Evolutionary conservation across 1,140 invertebrate species (phyloP), one percentile per base, ranked within the genome.

Genomic region (Popillia japonica): DNA sequence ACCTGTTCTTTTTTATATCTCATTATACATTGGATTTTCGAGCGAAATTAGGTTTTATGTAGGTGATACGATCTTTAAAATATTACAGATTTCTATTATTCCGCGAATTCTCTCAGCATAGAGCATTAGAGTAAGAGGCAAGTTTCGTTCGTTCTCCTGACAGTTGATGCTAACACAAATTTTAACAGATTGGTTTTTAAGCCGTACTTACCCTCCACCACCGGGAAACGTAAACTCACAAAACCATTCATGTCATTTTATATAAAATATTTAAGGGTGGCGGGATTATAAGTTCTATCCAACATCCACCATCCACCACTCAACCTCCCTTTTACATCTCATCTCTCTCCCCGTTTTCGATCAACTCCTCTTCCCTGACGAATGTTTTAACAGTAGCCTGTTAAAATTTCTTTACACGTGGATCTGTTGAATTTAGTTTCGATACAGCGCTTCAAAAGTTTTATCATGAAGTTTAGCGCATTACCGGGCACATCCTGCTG

Each of bases 401-500:
- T 64, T 64, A 64, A 64, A 64, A 64, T 64, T 64, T 64, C 61
- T 27, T 64, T 64, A 64, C 61, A 64, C 61, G 61, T 27, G 23
- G 61, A 64, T 64, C 61, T 64, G 61, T 64, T 64, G 72, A 73
- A 42, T 73, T 73, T 42, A 40, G 72, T 73, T 73, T 27, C 72
- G 72, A 73, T 73, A 73, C 72, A 73, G 40, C 72, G 40, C 72
- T 73, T 73, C 72, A 41, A 73, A 73, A 73, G 34, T 73, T 73
- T 73, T 73, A 73, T 73, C 72, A 73, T 73, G 72, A 73, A 73
- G 72, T 73, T 42, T 64, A 64, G 61, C 61, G 61, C 61, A 64
- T 64, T 64, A 64, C 61, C 11, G 61, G 22, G 40, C 27, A 40
- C 61, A 27, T 22, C 7, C 61, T 11, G 61, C 4, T 20, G 23